Evolutionary conservation across 2,113 vertebrate genomes (phyloP), one percentile per base, ranked within the genome.

Genomic region (Castor canadensis): DNA sequence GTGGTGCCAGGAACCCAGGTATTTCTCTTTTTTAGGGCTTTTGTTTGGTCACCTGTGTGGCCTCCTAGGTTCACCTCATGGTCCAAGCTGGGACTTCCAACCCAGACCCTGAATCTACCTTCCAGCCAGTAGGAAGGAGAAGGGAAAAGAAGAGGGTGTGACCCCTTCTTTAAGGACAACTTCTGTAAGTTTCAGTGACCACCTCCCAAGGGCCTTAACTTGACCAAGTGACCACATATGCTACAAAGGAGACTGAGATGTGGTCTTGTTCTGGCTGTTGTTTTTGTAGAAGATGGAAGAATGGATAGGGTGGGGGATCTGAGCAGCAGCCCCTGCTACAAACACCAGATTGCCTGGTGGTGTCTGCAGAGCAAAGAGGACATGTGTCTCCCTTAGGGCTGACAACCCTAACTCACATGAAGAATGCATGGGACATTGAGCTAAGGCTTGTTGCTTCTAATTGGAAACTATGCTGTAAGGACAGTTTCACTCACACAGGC

Each of bases 361-460:
- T 17, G 64, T 4, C 43, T 7, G 38, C 83, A 9, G 24, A 52
- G 73, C 54, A 16, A 28, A 45, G 67, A 4, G 0, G 66, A 6
- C 13, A 6, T n/a, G n/a, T n/a, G 93, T 2, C 38, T 43, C 67
- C 69, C 30, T 32, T 12, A 45, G 56, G 6, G 43, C 9, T 9
- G 9, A 5, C 10, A 5, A 8, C 79, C 6, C n/a, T 13, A 43
- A 38, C 19, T 32, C 77, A 12, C 6, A 0, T 3, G 3, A 5
- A 11, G 2, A 16, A 26, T 17, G 35, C 32, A 0, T 0, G 24
- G 62, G 15, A 38, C 10, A 0, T 7, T 35, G 26, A 8, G 26
- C 40, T 72, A 47, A 40, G 32, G 5, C 43, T 12, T 28, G 40
- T 49, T 6, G 3, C 66, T 49, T 56, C 26, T n/a, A n/a, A n/a